phyloP scores from a whole-genome alignment of 2,888 invertebrate species.

The Sisyra nigra region DNA sequence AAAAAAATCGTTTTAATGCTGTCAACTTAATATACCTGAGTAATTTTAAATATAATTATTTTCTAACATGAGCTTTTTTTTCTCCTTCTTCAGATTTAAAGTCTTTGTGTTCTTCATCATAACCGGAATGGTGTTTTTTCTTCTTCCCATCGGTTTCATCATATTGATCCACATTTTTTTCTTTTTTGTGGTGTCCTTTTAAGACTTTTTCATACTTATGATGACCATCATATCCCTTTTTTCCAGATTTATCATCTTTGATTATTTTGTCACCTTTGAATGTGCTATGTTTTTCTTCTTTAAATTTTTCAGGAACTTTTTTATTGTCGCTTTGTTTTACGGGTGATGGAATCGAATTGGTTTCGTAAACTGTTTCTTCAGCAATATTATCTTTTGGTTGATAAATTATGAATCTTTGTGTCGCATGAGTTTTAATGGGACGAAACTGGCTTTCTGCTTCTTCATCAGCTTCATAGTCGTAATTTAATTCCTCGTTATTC shows the following conservation, averaged over 20 bases:
- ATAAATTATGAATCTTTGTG: too few relatives aligned
- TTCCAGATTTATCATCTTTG: conserved; percentile 23
- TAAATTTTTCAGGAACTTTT: conserved; percentile 7
- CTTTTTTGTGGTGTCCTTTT: conserved; percentile 26
- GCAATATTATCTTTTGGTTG: too few relatives aligned
- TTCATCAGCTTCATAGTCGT: not conserved
- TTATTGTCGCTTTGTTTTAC: conserved; percentile 1
- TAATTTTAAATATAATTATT: not conserved
- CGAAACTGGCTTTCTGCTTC: not conserved
- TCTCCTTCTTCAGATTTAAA: conserved; percentile 34
- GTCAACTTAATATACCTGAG: too few relatives aligned
- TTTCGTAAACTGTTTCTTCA: too few relatives aligned
- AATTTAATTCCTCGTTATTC: not conserved
- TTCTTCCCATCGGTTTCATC: conserved; percentile 30
- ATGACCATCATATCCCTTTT: conserved; percentile 23
- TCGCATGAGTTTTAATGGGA: not conserved
- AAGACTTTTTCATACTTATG: conserved; percentile 22
- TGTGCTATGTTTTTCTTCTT: conserved; percentile 15
- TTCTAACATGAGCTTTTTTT: conserved; percentile 25
- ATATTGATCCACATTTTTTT: conserved; percentile 31
- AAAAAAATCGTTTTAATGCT: not conserved
- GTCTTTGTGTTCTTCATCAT: conserved; percentile 29
- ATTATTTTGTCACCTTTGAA: too few relatives aligned
- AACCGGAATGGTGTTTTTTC: conserved; percentile 33
- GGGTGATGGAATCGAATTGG: too few relatives aligned